Evolutionary conservation across 2,797 vertebrate species (phyloP), one percentile per base, ranked within the genome.

Genomic region (Chaetophractus vellerosus): DNA sequence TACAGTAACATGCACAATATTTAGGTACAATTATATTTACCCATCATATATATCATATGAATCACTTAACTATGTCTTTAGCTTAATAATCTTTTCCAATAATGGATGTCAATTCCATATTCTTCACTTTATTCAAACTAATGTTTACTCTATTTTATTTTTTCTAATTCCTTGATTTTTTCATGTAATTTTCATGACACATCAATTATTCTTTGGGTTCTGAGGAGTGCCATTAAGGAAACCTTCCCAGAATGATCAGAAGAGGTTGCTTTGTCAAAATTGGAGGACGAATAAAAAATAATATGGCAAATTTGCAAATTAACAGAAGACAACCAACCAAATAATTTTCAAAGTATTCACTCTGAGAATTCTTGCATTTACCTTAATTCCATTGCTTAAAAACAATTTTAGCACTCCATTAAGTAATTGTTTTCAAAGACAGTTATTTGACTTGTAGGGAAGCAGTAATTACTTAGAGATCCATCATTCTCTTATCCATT

Each of bases 361-460:
- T 64, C 89, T 71, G 5, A 66, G 41, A 48, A 8, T 48, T 69
- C 4, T 76, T 61, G 14, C 9, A 50, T 48, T 79, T 90, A 55
- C 3, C 11, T 78, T 81, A 72, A 64, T 72, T 5, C 0, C 26
- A 69, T 19, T 64, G 12, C 3, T 93, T n/a, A 94, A 76, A 76
- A 48, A 85, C 90, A 75, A 38, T 80, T 81, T 91, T 75, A 75
- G 24, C 79, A 50, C 21, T 23, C 9, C 24, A 64, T 80, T 91
- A 71, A 48, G 3, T 61, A 69, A 36, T 11, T 74, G 7, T 78
- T 86, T 94, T 45, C 64, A 81, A 84, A 81, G 19, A 68, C 88
- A 16, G 5, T 9, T 64, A 45, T 9, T 74, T 24, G 9, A 57
- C 4, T 61, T 41, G n/a, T 9, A 63, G 23, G 26, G 18, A 83